These are phyloP conservation scores for Ommatoiulus sabulosus DNA, from an alignment of 2,888 invertebrate species.

Conservation along the genomic window DNA sequence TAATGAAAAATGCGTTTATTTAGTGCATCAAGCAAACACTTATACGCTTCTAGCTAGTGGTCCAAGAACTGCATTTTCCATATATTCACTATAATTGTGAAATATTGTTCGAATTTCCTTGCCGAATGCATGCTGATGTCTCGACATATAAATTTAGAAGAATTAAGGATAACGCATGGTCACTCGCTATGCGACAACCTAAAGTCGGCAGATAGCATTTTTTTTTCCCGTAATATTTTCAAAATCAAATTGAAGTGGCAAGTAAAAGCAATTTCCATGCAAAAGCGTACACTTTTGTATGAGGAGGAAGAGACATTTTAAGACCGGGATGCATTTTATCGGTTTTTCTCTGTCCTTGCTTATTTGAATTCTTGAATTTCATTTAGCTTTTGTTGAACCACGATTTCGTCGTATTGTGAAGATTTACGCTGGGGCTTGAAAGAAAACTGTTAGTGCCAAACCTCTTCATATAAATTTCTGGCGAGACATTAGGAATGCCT, in stretches of 20 bases:
- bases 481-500: background rate
- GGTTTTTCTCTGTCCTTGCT: slow-evolving; percentile 15
- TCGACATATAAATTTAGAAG: background rate
- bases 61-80: background rate
- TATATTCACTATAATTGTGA: slow-evolving; percentile 6
- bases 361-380: slow-evolving; percentile 48
- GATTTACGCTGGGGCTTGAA: slow-evolving; percentile 32
- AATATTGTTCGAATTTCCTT: slow-evolving; percentile 1
- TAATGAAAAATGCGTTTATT: background rate
- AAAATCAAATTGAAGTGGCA: slow-evolving; percentile 14
- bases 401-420: slow-evolving; percentile 12
- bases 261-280: slow-evolving; percentile 24
- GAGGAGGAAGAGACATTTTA: slow-evolving; percentile 18
- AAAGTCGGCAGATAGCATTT: background rate
- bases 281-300: slow-evolving; percentile 1
- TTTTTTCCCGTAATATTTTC: background rate
- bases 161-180: slow-evolving; percentile 20
- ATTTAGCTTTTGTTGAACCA: slow-evolving; percentile 41
- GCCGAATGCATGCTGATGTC: background rate
- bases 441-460: slow-evolving; percentile 25
- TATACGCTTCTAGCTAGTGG: background rate
- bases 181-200: background rate
- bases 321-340: slow-evolving; percentile 30
- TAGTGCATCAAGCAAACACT: background rate
- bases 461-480: background rate